Evolutionary conservation across 1,140 invertebrate species (phyloP).

Genomic region (Homarus americanus): DNA sequence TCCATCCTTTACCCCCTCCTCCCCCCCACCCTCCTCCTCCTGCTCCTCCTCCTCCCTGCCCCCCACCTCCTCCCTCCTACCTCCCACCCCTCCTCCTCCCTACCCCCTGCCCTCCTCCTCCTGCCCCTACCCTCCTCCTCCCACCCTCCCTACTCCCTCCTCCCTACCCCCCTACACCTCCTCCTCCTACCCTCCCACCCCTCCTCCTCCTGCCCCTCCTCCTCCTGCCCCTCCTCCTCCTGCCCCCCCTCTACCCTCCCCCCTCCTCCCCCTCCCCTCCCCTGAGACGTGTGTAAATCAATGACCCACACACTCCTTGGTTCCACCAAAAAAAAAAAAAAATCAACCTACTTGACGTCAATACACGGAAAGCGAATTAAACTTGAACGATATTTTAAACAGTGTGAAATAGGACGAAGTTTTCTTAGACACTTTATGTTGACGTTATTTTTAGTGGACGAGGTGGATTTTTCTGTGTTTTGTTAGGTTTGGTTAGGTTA

Average conservation of each 20-base stretch:
- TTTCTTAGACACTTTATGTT: background rate
- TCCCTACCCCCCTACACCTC: no score
- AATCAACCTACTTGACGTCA: background rate
- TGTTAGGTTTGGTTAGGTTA: no score
- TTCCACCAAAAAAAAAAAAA: no score
- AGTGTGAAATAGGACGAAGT: background rate
- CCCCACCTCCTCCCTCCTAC: no score
- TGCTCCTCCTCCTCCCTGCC: no score
- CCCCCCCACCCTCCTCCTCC: background rate
- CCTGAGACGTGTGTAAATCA: background rate
- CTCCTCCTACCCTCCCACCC: no score
- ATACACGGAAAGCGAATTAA: background rate
- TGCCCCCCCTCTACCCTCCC: no score
- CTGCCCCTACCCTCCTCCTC: background rate
- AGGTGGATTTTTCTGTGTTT: no score
- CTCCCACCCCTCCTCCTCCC: no score
- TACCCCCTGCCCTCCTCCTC: no score
- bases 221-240: background rate
- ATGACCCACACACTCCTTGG: background rate
- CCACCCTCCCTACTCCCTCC: background rate
- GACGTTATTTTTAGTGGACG: no score
- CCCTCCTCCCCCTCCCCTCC: background rate
- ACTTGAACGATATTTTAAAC: background rate
- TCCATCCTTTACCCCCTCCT: background rate
- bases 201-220: no score